phyloP scores from a whole-genome alignment of 2,797 vertebrate genomes.

The Phrynocephalus forsythii region DNA sequence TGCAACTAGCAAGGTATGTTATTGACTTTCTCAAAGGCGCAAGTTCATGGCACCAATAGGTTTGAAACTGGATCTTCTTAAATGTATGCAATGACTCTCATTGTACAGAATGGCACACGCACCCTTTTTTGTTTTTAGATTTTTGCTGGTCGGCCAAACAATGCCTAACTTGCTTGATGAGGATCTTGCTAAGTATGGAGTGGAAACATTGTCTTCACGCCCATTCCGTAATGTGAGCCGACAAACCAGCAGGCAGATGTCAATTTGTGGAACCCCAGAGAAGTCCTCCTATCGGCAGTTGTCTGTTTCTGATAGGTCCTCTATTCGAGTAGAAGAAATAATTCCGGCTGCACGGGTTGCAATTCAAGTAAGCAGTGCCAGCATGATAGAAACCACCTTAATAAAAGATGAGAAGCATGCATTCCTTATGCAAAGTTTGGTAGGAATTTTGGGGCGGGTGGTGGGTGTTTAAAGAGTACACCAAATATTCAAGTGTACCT shows the following conservation, averaged over 20 bases:
- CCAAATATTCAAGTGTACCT: neutral
- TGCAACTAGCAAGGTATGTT: conserved; percentile 93
- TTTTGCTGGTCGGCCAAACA: conserved; percentile 95
- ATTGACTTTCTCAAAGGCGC: conserved; percentile 31
- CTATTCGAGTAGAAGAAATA: conserved; percentile 97
- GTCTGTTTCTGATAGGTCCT: conserved; percentile 96
- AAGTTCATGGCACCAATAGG: neutral
- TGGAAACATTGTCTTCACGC: conserved; percentile 91
- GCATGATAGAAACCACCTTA: accelerated
- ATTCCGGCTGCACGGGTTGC: conserved; percentile 97
- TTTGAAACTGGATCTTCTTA: neutral
- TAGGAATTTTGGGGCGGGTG: neutral
- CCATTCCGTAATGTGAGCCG: conserved; percentile 93
- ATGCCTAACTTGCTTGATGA: conserved; percentile 93
- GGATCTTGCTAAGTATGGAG: conserved; percentile 89
- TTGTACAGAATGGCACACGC: neutral
- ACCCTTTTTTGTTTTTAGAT: conserved; percentile 78
- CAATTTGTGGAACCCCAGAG: conserved; percentile 95
- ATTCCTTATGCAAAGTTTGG: neutral
- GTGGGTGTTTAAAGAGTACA: no score
- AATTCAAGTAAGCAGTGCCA: conserved; percentile 85
- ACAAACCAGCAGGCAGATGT: conserved; percentile 90
- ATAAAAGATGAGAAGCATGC: accelerated
- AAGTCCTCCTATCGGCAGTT: conserved; percentile 96
- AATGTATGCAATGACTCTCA: neutral